Evolutionary conservation across 2,797 vertebrate genomes (phyloP), one percentile per base, ranked within the genome.

Genomic region (Acanthiza pusilla): DNA sequence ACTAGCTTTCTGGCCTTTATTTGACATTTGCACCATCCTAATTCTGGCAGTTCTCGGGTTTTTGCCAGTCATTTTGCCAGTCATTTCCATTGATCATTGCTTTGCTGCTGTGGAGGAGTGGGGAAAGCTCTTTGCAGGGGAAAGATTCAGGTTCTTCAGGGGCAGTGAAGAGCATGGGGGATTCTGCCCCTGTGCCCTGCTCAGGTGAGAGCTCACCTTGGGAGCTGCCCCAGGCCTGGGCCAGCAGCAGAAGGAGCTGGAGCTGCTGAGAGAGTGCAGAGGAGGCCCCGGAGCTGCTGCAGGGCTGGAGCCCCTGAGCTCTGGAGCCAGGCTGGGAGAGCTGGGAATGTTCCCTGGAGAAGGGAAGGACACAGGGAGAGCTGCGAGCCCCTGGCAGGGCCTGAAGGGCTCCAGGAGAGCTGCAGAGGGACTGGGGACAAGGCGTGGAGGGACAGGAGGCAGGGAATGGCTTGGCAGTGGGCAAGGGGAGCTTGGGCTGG

Each of bases 51-150:
- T 5, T 20, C 16, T 36, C 67, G 42, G 27, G 3, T 0, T 1
- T 23, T 38, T 53, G 18, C 36, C n/a, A 16, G 1, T n/a, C 0
- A 0, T 1, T 23, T 38, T 53, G 18, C 36, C n/a, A 16, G 1
- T n/a, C 0, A 0, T 54, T 38, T 54, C 70, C 13, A 13, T 23
- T 21, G 17, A 4, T 20, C 0, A 1, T 22, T n/a, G 58, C 36
- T 51, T 51, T 57, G 29, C 38, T 72, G 66, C 22, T 50, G 25
- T 12, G 32, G 20, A 40, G 32, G 20, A 66, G 32, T 42, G 3
- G 1, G n/a, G 43, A 10, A 16, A 61, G 34, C 7, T 16, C 11
- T 47, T 38, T 17, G 45, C 22, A 68, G 70, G 51, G 61, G 38
- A 29, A 61, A 9, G n/a, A 26, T 25, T 75, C 16, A 11, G 21